phyloP scores from a whole-genome alignment of 30 jellyfish, hydroid and myxozoan genomes.

The Turritopsis dohrnii region DNA sequence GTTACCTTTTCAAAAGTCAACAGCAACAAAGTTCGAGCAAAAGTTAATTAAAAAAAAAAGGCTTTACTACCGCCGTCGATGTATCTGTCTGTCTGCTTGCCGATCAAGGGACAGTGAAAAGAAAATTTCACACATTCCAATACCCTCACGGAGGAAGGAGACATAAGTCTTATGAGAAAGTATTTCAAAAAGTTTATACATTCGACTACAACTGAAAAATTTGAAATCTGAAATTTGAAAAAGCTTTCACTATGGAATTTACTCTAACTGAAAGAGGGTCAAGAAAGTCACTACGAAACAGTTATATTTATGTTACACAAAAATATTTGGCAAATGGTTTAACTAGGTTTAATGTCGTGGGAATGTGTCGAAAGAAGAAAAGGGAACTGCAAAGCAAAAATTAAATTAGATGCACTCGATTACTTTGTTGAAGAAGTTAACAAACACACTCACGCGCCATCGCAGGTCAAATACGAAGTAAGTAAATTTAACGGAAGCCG shows the following conservation, averaged over 20 bases:
- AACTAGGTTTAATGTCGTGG: background rate
- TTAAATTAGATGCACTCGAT: conserved; percentile 1
- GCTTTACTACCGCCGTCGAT: no score
- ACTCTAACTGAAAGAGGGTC: background rate
- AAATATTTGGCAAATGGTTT: conserved; percentile 10
- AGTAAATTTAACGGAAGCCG: background rate
- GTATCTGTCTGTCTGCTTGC: no score
- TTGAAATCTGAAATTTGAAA: no score
- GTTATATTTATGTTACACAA: background rate
- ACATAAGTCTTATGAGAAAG: no score
- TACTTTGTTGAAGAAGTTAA: background rate
- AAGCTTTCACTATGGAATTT: background rate
- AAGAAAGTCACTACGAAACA: background rate
- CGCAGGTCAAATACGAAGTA: background rate
- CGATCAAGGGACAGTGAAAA: no score
- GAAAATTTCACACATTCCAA: no score
- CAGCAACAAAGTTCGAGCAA: no score
- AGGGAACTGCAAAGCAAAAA: conserved; percentile 37
- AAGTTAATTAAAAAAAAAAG: no score
- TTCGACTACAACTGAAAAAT: no score
- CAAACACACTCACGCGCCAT: conserved; percentile 19
- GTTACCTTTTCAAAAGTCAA: no score
- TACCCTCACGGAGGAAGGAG: no score
- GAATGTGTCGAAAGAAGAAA: conserved; percentile 26
- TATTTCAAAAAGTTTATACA: no score